Evolutionary conservation across 2,797 vertebrate species (phyloP).

Genomic region (Poeciliopsis presidionis): DNA sequence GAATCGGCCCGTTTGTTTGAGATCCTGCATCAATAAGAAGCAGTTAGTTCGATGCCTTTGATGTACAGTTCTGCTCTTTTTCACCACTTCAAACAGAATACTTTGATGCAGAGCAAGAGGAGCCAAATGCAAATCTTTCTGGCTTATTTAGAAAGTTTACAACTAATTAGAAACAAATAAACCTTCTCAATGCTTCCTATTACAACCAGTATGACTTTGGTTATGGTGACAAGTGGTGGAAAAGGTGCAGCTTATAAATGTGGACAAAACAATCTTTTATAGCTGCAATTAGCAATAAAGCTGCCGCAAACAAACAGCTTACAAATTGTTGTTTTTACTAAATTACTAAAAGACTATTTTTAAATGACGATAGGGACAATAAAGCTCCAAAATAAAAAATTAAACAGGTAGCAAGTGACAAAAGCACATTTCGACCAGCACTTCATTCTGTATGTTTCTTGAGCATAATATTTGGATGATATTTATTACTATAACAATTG

Average conservation of each 20-base stretch:
- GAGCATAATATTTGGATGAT: neutral
- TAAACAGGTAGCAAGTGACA: neutral
- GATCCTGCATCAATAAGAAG: slow-evolving; percentile 60
- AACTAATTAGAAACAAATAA: slow-evolving; percentile 49
- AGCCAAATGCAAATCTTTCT: slow-evolving; percentile 62
- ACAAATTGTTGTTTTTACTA: neutral
- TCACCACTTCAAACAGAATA: slow-evolving; percentile 73
- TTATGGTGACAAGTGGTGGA: slow-evolving; percentile 2
- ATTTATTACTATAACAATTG: neutral
- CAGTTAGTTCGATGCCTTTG: slow-evolving; percentile 45
- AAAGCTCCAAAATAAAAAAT: neutral
- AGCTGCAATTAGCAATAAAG: neutral
- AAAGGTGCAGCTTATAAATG: neutral
- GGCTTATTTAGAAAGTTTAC: slow-evolving; percentile 49
- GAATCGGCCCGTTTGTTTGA: slow-evolving; percentile 35
- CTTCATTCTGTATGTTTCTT: neutral
- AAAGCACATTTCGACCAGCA: neutral
- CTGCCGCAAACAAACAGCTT: neutral
- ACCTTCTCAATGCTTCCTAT: slow-evolving; percentile 22
- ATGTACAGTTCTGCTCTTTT: slow-evolving; percentile 58
- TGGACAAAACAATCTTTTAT: slow-evolving; percentile 1
- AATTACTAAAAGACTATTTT: neutral
- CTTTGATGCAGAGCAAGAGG: slow-evolving; percentile 32
- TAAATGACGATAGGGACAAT: neutral
- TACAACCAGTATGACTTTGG: slow-evolving; percentile 8